phyloP scores from a whole-genome alignment of 2,113 vertebrate species.

The Cheilinus undulatus region DNA sequence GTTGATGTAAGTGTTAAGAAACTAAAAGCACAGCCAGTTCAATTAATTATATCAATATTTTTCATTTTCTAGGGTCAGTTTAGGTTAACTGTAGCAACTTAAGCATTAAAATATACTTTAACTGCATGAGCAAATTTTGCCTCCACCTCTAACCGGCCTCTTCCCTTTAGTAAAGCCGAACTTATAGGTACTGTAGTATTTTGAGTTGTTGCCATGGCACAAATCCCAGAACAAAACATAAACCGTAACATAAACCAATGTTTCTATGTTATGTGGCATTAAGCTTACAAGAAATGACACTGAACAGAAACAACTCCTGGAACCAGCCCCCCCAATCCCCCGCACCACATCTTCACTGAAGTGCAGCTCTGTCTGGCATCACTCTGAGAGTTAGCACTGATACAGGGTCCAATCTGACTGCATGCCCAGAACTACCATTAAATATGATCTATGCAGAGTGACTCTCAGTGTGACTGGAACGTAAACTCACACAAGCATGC shows the following conservation, averaged over 20 bases:
- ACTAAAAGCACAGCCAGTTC: neutral
- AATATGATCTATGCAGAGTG: constrained; percentile 46
- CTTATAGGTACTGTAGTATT: neutral
- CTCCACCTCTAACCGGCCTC: neutral
- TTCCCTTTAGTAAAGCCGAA: neutral
- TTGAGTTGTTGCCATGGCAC: neutral
- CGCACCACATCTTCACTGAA: neutral
- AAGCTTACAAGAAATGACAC: neutral
- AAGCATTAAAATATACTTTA: neutral
- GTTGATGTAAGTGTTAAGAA: too few relatives aligned
- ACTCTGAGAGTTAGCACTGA: constrained; percentile 9
- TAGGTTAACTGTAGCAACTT: neutral
- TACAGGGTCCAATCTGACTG: constrained; percentile 18
- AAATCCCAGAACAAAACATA: neutral
- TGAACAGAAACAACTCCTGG: neutral
- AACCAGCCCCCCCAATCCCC: neutral
- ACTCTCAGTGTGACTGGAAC: constrained; percentile 17
- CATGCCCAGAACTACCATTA: constrained; percentile 39
- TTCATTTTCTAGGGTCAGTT: neutral
- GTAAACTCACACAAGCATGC: constrained; percentile 30
- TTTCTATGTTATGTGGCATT: neutral
- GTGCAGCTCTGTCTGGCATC: constrained; percentile 1
- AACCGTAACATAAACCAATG: neutral
- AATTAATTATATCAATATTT: neutral
- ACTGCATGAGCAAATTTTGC: neutral